phyloP scores from a whole-genome alignment of 2,888 invertebrate genomes.

The Epirrita christyi region DNA sequence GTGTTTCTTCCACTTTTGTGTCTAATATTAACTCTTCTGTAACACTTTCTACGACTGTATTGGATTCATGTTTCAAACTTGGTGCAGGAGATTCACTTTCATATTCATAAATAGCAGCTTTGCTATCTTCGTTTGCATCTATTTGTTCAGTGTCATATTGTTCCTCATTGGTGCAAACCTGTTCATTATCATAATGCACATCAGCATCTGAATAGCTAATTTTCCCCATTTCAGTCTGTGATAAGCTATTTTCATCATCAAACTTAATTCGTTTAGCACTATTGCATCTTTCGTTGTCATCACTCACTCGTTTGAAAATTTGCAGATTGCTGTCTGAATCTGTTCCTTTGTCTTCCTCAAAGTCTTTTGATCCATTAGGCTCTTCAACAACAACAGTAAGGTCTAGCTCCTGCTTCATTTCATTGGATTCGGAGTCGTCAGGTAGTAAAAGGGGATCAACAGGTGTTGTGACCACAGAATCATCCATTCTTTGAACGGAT shows the following conservation, averaged over 20 bases:
- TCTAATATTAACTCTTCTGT: constrained; percentile 35
- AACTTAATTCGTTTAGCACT: constrained; percentile 69
- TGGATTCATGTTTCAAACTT: constrained; percentile 72
- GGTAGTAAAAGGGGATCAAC: constrained; percentile 76
- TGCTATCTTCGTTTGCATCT: constrained; percentile 66
- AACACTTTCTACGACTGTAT: constrained; percentile 48
- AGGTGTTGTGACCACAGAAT: constrained; percentile 71
- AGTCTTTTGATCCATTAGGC: constrained; percentile 60
- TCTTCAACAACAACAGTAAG: constrained; percentile 76
- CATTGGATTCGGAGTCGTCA: constrained; percentile 66
- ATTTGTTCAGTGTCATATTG: constrained; percentile 63
- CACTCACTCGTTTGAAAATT: constrained; percentile 68
- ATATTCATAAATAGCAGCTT: constrained; percentile 73
- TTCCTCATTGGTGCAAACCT: constrained; percentile 60
- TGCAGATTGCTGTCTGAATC: constrained; percentile 60
- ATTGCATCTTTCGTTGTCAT: constrained; percentile 61
- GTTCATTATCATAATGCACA: constrained; percentile 61
- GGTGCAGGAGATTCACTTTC: constrained; percentile 70
- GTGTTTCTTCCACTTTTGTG: constrained; percentile 39
- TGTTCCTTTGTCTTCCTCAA: constrained; percentile 61
- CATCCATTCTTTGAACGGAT: constrained; percentile 70
- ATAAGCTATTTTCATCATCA: constrained; percentile 62
- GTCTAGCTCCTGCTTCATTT: constrained; percentile 69
- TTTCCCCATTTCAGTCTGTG: constrained; percentile 46
- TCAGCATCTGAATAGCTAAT: constrained; percentile 66